Evolutionary conservation across 1,140 invertebrate genomes (phyloP), one percentile per base, ranked within the genome.

Genomic region (Drosophila sulfurigaster): DNA sequence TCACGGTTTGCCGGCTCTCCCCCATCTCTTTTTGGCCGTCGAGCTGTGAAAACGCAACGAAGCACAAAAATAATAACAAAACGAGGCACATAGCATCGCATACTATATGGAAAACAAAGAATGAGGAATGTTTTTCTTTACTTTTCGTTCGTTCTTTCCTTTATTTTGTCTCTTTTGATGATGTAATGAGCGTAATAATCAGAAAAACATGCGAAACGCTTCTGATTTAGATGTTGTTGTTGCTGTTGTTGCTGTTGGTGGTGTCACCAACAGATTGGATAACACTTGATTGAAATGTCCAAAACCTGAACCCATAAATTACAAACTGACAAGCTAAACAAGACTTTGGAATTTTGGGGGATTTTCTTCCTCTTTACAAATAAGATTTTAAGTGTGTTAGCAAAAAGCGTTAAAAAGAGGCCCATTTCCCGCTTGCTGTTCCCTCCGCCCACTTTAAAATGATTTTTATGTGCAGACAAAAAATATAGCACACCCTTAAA

Each of bases 11-110:
- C 70, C 63, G 45, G n/a, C 13, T 20, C 0, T 5, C 10, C 15
- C 32, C 13, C 54, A 10, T 38, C 5, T n/a, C 28, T 15, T 32
- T 86, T 78, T 65, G 56, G 63, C 79, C 75, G 74, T 45, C 76
- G 75, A 82, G 81, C 83, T 86, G 78, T 82, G 79, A 83, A 87
- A 87, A 82, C 51, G 62, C 82, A 87, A 60, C 83, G 72, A 88
- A 82, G 82, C 82, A 87, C 83, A 82, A 87, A 87, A 87, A 87
- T 87, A 87, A 87, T 87, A 87, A 87, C 82, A 87, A 87, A 87
- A 78, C 58, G 58, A 56, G 54, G 51, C 28, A 46, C 25, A 51
- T 32, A 16, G 74, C 62, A 67, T 67, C 49, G 78, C 59, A 63
- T 20, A 64, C 63, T 45, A 59, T 46, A 59, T 59, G 62, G 38